Percentiles rank a stretch among this genome's conserved stretches.
phyloP scores from a whole-genome alignment of 2,113 vertebrate species.

The Axis porcinus region DNA sequence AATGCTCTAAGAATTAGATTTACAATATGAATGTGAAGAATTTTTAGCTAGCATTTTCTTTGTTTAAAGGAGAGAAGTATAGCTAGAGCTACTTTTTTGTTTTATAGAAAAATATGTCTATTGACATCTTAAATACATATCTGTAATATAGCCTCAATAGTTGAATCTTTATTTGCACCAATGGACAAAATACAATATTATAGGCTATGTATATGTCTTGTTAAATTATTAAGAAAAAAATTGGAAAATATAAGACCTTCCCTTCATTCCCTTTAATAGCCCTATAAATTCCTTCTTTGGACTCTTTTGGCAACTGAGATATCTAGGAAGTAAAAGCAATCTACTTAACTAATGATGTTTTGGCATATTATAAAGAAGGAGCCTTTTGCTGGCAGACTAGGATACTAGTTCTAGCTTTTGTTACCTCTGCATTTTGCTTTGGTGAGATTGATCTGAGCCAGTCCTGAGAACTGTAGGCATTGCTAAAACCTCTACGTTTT shows the following conservation, averaged over 20 bases:
- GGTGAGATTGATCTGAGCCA: not conserved
- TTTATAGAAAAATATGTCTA: not conserved
- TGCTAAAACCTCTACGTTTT: not conserved
- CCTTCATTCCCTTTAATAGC: not conserved
- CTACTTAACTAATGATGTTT: not conserved
- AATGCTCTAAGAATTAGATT: not conserved
- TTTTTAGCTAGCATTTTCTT: not conserved
- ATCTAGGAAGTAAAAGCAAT: slow-evolving; percentile 8
- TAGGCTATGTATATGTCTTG: not conserved
- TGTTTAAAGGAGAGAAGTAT: not conserved
- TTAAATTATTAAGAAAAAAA: not conserved
- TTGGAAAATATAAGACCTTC: not conserved
- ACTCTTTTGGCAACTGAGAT: not conserved
- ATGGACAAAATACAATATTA: not conserved
- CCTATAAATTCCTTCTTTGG: slow-evolving; percentile 1
- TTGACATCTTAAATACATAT: not conserved
- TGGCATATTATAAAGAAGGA: not conserved
- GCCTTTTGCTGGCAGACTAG: not conserved
- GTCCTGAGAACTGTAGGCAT: not conserved
- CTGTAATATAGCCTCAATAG: not conserved
- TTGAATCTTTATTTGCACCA: slow-evolving; percentile 5
- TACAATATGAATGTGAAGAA: not conserved
- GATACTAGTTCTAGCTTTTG: not conserved
- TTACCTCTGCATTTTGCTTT: not conserved
- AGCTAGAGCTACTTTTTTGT: not conserved